Evolutionary conservation across 1,140 invertebrate species (phyloP), one percentile per base, ranked within the genome.

Genomic region (Drosophila baimaii): DNA sequence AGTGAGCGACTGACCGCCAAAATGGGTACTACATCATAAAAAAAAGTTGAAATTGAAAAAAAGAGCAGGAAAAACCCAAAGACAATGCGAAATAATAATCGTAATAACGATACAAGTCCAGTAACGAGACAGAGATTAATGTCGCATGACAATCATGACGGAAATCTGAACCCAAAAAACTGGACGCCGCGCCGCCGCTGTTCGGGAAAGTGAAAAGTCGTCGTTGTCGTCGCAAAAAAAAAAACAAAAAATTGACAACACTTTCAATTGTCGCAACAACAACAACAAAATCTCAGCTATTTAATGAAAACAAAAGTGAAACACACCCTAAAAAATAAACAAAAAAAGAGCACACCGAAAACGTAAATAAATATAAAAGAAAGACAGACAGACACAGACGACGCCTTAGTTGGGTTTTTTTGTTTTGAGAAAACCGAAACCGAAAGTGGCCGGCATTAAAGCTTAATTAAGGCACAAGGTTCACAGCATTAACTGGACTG

Each of bases 121-220:
- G 71, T 55, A 69, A 77, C 74, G 55, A 78, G 52, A 58, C 69
- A 71, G 66, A 79, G 75, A 79, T 79, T 79, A 79, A 79, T 79
- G 76, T 79, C 75, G 76, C 76, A 79, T 79, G 76, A 78, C 76
- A 79, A 79, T 79, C 76, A 79, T 59, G 76, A 79, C 76, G 76
- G 76, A 79, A 79, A 79, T 78, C 74, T 79, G 58, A 77, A 49
- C 47, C 49, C 54, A 35, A 49, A 43, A 21, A 74, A 44, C 44
- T 77, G 73, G 72, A 76, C 72, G 37, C 25, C 17, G 41, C 64
- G 27, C 75, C 39, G 41, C n/a, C 19, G 31, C 7, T 70, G 46
- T 71, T 57, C 52, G 66, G 52, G 51, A 77, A 77, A 77, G 57
- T 77, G 65, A 77, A 61, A 77, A 74, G 59, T 51, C 41, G 59